Evolutionary conservation across 92 coral and sea anemone species (phyloP).

Genomic region (Anthopleura xanthogrammica): DNA sequence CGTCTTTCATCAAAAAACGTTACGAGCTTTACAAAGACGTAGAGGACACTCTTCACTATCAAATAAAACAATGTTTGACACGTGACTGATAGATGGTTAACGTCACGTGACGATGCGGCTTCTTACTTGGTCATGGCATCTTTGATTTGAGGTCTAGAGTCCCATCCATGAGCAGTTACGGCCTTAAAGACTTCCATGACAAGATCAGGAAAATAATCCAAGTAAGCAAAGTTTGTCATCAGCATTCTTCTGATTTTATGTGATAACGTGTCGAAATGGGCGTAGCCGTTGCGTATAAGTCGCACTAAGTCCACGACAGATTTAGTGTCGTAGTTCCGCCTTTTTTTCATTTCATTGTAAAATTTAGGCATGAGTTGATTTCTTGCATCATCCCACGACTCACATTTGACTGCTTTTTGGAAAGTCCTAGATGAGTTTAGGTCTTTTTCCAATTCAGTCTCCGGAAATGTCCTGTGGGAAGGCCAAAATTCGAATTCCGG

Average conservation of each 20-base stretch:
- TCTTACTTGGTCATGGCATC: not conserved
- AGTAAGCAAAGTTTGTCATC: slow-evolving; percentile 8
- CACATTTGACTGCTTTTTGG: not conserved
- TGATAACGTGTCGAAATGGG: slow-evolving; percentile 25
- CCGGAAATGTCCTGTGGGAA: not conserved
- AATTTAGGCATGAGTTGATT: not conserved
- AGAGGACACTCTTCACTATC: no score
- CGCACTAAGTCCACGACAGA: slow-evolving; percentile 39
- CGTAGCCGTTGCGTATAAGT: slow-evolving; percentile 37
- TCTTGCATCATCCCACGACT: not conserved
- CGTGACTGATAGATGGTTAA: not conserved
- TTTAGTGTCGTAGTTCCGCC: slow-evolving; percentile 14
- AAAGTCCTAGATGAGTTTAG: not conserved
- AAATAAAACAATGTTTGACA: no score
- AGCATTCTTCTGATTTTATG: not conserved
- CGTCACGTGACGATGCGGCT: not conserved
- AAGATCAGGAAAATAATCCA: slow-evolving; percentile 39
- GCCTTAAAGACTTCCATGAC: slow-evolving; percentile 38
- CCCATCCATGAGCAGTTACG: slow-evolving; percentile 26
- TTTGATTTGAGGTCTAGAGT: not conserved
- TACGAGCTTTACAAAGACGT: no score
- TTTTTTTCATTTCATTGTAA: slow-evolving; percentile 21
- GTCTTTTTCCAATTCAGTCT: not conserved
- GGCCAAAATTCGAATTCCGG: slow-evolving; percentile 30
- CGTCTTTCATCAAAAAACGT: no score